Base-by-base conservation (phyloP, 1,140 invertebrate genomes). In the Bathynomus jamesi region DNA sequence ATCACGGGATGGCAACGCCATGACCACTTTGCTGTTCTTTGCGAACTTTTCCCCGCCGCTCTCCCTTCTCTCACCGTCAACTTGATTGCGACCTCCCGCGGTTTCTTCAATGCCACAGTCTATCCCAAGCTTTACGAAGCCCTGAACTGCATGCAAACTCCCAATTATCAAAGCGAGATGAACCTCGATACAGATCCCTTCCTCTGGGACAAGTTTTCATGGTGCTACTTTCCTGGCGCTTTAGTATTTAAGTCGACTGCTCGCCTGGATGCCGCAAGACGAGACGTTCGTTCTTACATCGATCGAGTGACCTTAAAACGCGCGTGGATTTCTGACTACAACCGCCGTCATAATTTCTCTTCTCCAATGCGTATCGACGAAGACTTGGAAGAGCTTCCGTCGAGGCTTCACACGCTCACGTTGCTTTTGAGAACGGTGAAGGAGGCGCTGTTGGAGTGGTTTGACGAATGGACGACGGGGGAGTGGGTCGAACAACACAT, bases 1-100 rank as follows among this genome's bases (percentile, higher is more conserved):
- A 63, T 79, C 3, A 80, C 79, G n/a, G 81, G 89, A 0, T 91
- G 90, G 89, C 89, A 90, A 76, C 82, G 89, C 76, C 96, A 94
- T 80, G 94, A 96, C 82, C 96, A 99, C 81, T 93, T 94, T 84
- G 92, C 93, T 3, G 88, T 92, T 0, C 85, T 98, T 17, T 96
- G 94, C 81, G 96, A 99, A 83, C 82, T 97, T 5, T 82, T 99
- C n/a, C 91, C 92, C 0, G 86, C 87, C 0, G 87, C 89, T 2
- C 82, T 98, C 68, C 96, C 96, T 7, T 90, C 89, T 0, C 81
- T 93, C 4, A 87, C 86, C 0, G 78, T 90, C 0, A 88, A 87
- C 81, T 80, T 90, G 11, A 69, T 87, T 5, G 86, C 87, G 1
- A 82, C 84, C 0, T 83, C 83, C 11, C 82, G 85, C 76, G 89